Base-by-base conservation (phyloP, 2,888 invertebrate genomes). In the Iselma pallidipennis region DNA sequence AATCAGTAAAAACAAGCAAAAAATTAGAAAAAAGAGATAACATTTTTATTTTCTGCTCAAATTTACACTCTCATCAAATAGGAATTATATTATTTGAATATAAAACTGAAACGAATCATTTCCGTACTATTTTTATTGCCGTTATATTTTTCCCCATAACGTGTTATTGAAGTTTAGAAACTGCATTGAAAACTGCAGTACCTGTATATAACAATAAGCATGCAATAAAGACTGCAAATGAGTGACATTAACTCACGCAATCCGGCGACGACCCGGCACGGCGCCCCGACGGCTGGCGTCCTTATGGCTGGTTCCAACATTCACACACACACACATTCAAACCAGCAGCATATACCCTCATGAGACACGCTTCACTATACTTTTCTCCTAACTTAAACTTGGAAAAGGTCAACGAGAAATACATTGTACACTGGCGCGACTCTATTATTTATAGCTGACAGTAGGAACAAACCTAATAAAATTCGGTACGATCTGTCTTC, bases 201-300 rank as follows among this genome's bases (percentile, higher is more conserved):
- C 67, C 63, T 64, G 64, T 60, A n/a, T n/a, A n/a, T n/a, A 53
- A 61, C 63, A 64, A 57, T 61, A 63, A 65, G 49, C 65, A 61
- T 67, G 66, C 68, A 61, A 59, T 70, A 68, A 69, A 69, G 67
- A 67, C 68, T 70, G 71, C 63, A 71, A 71, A 71, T 72, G 68
- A 71, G 71, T 71, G 71, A 68, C 69, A 71, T 71, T 71, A 65
- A 63, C 61, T 63, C 72, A 72, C 71, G 72, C 72, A 68, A 72
- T 60, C 61, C 65, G 67, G 67, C 70, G 71, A 69, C 69, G 70
- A 66, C 67, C 64, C 68, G 70, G 65, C 68, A 66, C 67, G 72
- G 72, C 72, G 72, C 71, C 72, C 67, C 65, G 67, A 61, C 69
- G 72, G 53, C 72, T 66, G 71, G 70, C 72, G 72, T 70, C 72